Base-by-base conservation (phyloP, 2,113 vertebrate genomes). In the Hippocampus comes region DNA sequence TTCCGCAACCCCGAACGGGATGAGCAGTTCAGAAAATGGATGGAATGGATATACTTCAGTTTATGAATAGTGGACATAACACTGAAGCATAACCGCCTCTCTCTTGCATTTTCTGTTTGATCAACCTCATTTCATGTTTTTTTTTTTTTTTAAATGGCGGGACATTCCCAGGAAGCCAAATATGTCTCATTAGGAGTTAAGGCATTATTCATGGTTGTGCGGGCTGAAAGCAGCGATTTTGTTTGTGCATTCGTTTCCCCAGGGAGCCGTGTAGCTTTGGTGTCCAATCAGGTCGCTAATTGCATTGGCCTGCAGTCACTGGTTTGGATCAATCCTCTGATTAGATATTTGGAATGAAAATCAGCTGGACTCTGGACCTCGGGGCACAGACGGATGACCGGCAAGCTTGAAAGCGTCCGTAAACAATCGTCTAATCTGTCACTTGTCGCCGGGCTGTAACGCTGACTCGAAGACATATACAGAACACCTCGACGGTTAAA, bases 261-360 rank as follows among this genome's bases (percentile, higher is more conserved):
- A 38, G 73, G n/a, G 64, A 78, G 63, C 69, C 68, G 8, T 61
- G 73, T 53, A 61, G 63, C 69, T 82, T 78, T 68, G 76, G 78
- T 73, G 9, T 67, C 67, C 78, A 64, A 55, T 83, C 79, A 78
- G 68, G 41, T 27, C 23, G 72, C 72, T 80, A 84, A 90, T 85
- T 75, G 68, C 76, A 84, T 86, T 84, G 66, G 72, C 75, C 74
- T 68, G 72, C 57, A 21, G 27, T 84, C 77, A 68, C 78, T 75
- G 75, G 42, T 78, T 75, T 80, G 78, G 77, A 78, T 84, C 77
- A 74, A 68, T 57, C 63, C 1, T 48, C 73, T 86, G 76, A 79
- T 88, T 86, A 11, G 59, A 89, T 84, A 84, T 84, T 72, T 67
- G 48, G 72, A 83, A 78, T 80, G 78, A 85, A 81, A 78, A 73